These are phyloP conservation scores for Spondyliosoma cantharus DNA, from an alignment of 2,797 vertebrate species.

Conservation along the genomic window DNA sequence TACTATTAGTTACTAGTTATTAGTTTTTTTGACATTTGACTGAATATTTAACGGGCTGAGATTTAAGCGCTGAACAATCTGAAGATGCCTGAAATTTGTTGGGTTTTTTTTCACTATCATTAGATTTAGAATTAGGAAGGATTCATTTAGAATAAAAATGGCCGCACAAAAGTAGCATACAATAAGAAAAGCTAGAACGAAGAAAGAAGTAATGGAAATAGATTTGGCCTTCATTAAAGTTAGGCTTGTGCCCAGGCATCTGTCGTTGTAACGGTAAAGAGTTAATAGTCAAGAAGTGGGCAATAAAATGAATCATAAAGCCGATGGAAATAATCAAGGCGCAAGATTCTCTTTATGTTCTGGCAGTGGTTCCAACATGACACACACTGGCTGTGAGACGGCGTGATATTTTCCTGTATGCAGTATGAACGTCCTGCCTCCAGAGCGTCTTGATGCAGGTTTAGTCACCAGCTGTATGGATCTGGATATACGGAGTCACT, in stretches of 20 bases:
- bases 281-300: conserved; percentile 25
- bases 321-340: conserved; percentile 34
- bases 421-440: conserved; percentile 3
- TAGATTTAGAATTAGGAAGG: too few relatives aligned
- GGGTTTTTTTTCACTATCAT: background rate
- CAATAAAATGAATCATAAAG: conserved; percentile 57
- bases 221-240: conserved; percentile 7
- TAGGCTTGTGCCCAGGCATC: conserved; percentile 22
- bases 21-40: too few relatives aligned
- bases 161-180: background rate
- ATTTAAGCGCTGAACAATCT: background rate
- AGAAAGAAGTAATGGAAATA: background rate
- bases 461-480: conserved; percentile 51
- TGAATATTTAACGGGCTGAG: too few relatives aligned
- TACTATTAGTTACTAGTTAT: too few relatives aligned
- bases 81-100: background rate
- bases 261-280: conserved; percentile 14
- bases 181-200: background rate
- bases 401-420: conserved; percentile 45
- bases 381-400: conserved; percentile 34
- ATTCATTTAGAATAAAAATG: background rate
- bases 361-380: conserved; percentile 33
- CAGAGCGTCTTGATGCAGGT: conserved; percentile 36
- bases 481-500: conserved; percentile 32
- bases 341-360: conserved; percentile 40